Evolutionary conservation across 2,888 invertebrate genomes (phyloP).

Genomic region (Digitonthophagus gazella): DNA sequence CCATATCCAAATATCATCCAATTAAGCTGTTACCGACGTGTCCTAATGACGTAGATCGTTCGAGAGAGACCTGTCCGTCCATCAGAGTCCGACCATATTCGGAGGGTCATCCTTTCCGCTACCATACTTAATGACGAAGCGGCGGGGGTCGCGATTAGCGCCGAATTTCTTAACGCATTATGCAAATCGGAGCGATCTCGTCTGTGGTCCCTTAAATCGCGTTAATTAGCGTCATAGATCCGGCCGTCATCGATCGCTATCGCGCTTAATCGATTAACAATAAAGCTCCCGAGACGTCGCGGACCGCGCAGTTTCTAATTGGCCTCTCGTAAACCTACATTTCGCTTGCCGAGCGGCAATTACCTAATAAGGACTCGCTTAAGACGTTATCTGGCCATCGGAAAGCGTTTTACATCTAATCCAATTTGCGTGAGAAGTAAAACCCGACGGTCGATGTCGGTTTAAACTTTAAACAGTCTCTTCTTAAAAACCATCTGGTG

Average conservation of each 20-base stretch:
- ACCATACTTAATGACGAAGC: background rate
- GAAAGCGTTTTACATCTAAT: background rate
- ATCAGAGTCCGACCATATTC: background rate
- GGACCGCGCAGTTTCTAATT: background rate
- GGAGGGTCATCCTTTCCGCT: background rate
- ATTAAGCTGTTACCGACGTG: background rate
- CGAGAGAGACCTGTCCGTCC: background rate
- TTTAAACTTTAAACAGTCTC: background rate
- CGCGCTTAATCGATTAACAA: background rate
- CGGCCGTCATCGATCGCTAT: background rate
- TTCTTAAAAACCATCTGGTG: background rate
- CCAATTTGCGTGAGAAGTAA: background rate
- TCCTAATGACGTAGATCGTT: background rate
- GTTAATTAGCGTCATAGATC: background rate
- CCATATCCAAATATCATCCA: background rate
- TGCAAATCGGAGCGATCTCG: background rate
- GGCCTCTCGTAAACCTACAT: background rate
- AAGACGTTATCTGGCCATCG: background rate
- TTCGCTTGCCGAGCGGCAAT: background rate
- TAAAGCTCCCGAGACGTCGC: background rate
- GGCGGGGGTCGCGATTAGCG: background rate
- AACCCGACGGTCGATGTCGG: no score
- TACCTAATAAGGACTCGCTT: background rate
- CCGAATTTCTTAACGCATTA: background rate
- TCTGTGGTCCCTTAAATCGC: background rate